These are phyloP conservation scores for Anguilla pacifica DNA, from an alignment of 2,797 vertebrate genomes.

Conservation along the genomic window DNA sequence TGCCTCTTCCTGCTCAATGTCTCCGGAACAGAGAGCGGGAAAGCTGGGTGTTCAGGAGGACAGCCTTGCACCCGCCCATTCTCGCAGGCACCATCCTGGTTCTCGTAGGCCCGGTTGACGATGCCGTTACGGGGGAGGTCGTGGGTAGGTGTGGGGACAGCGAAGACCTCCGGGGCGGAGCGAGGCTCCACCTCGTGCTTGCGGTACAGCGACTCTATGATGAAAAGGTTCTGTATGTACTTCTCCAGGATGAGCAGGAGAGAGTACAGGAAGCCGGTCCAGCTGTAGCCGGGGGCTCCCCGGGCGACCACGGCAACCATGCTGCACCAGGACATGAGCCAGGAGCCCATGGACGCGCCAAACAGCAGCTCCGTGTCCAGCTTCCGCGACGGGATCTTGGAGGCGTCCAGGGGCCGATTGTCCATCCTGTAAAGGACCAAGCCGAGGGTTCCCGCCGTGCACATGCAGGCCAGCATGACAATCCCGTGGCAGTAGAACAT, in stretches of 20 bases:
- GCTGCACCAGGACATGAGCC: conserved; percentile 95
- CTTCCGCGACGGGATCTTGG: conserved; percentile 86
- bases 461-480: conserved; percentile 83
- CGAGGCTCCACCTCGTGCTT: conserved; percentile 58
- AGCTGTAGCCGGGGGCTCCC: conserved; percentile 75
- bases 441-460: conserved; percentile 72
- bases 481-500: conserved; percentile 91
- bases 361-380: conserved; percentile 88
- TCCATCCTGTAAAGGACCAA: conserved; percentile 83
- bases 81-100: conserved; percentile 51
- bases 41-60: conserved; percentile 55
- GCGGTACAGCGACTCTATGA: conserved; percentile 89
- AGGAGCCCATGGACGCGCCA: conserved; percentile 87
- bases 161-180: conserved; percentile 74
- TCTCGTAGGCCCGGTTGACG: conserved; percentile 65
- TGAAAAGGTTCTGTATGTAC: conserved; percentile 93
- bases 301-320: conserved; percentile 78
- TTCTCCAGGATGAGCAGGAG: conserved; percentile 88
- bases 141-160: conserved; percentile 69
- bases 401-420: conserved; percentile 76
- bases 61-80: conserved; percentile 55
- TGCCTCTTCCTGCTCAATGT: conserved; percentile 70
- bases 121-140: conserved; percentile 71
- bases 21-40: conserved; percentile 47
- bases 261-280: conserved; percentile 87